Conservation (phyloP, 2,888 invertebrate species). For the Molanna angustata region DNA sequence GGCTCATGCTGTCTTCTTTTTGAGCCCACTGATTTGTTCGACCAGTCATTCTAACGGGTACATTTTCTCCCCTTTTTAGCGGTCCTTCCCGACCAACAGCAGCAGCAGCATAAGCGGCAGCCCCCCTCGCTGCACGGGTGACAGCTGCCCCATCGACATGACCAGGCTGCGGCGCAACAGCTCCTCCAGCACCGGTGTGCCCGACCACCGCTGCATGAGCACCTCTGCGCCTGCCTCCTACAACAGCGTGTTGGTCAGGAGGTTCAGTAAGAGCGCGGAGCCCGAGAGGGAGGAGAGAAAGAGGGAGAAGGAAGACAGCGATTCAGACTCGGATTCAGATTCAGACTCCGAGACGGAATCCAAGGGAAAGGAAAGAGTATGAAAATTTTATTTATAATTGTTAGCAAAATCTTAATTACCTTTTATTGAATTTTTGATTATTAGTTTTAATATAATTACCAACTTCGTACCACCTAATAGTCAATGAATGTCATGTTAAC, state of each 20-base stretch:
- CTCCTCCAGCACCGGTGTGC: neutral
- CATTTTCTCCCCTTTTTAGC: slow-evolving; percentile 15
- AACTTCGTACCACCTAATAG: too few relatives aligned
- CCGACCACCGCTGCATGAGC: slow-evolving; percentile 1
- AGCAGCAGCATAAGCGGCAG: slow-evolving; percentile 7
- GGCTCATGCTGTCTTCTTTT: too few relatives aligned
- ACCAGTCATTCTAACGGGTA: slow-evolving; percentile 4
- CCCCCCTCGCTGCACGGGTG: slow-evolving; percentile 21
- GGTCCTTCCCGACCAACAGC: slow-evolving; percentile 13
- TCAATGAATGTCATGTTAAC: too few relatives aligned
- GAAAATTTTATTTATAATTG: too few relatives aligned
- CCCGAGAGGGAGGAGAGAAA: slow-evolving; percentile 31
- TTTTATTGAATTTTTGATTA: too few relatives aligned
- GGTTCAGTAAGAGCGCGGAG: slow-evolving; percentile 21
- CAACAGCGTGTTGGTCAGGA: slow-evolving; percentile 5
- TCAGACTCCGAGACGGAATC: slow-evolving; percentile 57
- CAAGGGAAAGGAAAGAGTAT: slow-evolving; percentile 52
- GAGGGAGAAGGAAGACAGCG: slow-evolving; percentile 45
- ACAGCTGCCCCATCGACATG: slow-evolving; percentile 28
- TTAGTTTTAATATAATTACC: too few relatives aligned
- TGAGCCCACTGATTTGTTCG: too few relatives aligned
- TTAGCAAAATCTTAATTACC: too few relatives aligned
- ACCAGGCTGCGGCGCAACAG: slow-evolving; percentile 15
- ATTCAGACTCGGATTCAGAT: slow-evolving; percentile 56
- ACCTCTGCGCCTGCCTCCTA: slow-evolving; percentile 15